Base-by-base conservation (phyloP, 2,888 invertebrate species). In the Stenoptilia bipunctidactyla region DNA sequence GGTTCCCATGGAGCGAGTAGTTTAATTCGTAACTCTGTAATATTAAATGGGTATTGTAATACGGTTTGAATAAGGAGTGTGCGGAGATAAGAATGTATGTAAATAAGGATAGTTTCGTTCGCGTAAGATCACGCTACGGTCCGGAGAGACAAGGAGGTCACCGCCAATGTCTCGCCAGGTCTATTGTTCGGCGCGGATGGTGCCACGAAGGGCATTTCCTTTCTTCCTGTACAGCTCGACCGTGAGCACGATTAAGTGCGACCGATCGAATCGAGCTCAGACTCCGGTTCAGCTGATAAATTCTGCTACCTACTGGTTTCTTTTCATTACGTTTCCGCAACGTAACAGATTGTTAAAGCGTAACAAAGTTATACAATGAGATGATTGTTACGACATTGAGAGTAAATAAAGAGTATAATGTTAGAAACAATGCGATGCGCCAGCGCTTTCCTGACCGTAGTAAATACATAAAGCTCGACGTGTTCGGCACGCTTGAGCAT, bases 151-250 rank as follows among this genome's bases (percentile, higher is more conserved):
- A 51, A 49, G 52, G 66, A 75, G 72, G 75, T 68, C 72, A 50
- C 10, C 56, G 55, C 57, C 70, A 69, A 67, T 66, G 71, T 59
- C 63, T 66, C 60, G 58, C 64, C 77, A 77, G 77, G 76, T 79
- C 66, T 67, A 75, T 73, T 75, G 75, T 74, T 65, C 50, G 57
- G 48, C 55, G 52, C 58, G 58, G 59, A 60, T 55, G 64, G 61
- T 62, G 63, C 61, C 53, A 55, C 70, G 64, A 73, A 79, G 77
- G 76, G 73, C 73, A 71, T 62, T 72, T 76, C 71, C 76, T 73
- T 51, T 57, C 57, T 64, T 68, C 62, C 59, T 60, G 53, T 50
- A 49, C 49, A 5, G 50, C 53, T 45, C 55, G 71, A 49, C 76
- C 75, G 55, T 76, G 75, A 65, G 51, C 52, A 48, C 56, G 55